Evolutionary conservation across 2,888 invertebrate genomes (phyloP).

Genomic region (Leptothorax acervorum): DNA sequence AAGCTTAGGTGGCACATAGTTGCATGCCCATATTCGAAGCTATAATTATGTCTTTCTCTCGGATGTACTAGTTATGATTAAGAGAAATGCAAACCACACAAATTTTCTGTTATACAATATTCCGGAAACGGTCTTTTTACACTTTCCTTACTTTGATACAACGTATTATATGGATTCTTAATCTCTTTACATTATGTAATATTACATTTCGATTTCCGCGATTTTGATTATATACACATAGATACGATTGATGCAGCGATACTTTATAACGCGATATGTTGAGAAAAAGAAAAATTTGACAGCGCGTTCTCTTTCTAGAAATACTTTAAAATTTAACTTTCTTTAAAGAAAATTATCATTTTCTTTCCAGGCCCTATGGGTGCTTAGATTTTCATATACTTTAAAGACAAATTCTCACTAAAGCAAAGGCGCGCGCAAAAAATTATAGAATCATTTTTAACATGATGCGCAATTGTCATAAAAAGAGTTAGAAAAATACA

Average conservation of each 20-base stretch:
- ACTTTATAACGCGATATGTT: background rate
- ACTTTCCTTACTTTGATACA: background rate
- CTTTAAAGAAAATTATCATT: background rate
- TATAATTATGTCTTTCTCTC: slow-evolving; percentile 21
- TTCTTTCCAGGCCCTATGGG: background rate
- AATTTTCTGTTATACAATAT: slow-evolving; percentile 16
- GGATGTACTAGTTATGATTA: background rate
- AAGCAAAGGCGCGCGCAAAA: background rate
- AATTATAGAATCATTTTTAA: background rate
- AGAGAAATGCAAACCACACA: background rate
- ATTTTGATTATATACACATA: background rate
- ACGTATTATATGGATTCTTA: background rate
- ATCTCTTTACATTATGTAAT: background rate
- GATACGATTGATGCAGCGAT: background rate
- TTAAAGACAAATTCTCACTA: background rate
- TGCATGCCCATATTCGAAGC: background rate
- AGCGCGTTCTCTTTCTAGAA: background rate
- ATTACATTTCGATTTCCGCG: background rate
- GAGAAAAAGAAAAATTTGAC: background rate
- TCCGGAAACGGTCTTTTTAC: background rate
- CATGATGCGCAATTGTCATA: background rate
- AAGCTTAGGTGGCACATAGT: background rate
- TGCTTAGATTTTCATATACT: background rate
- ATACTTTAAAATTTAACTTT: background rate
- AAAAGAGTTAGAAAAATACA: background rate